These are phyloP conservation scores for Ceratitis capitata DNA, from an alignment of 1,140 invertebrate genomes.

Conservation along the genomic window DNA sequence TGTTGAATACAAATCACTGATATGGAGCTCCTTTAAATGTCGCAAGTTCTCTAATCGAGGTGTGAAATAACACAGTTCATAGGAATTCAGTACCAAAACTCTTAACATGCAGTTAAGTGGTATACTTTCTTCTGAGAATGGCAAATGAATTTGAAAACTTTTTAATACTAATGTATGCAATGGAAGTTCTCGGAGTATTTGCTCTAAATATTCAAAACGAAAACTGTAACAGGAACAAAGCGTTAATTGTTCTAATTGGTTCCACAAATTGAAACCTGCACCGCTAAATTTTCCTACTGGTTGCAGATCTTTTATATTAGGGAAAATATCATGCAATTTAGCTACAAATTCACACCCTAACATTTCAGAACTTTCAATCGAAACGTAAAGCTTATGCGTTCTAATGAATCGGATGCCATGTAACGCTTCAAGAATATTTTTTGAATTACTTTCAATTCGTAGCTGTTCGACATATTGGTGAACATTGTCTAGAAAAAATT, in stretches of 20 bases:
- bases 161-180: background rate
- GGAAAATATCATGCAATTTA: background rate
- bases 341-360: background rate
- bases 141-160: background rate
- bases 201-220: background rate
- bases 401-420: background rate
- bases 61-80: conserved; percentile 6
- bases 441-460: background rate
- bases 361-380: background rate
- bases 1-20: background rate
- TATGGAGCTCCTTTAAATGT: background rate
- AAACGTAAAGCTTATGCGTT: background rate
- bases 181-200: background rate
- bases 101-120: background rate
- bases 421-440: background rate
- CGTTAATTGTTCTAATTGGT: background rate
- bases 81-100: background rate
- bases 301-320: background rate
- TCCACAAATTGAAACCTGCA: background rate
- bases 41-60: background rate
- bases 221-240: background rate
- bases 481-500: background rate
- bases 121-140: background rate
- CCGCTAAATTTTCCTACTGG: background rate
- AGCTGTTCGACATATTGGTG: background rate